Conservation (phyloP, 2,113 vertebrate species). For the Pachypanchax playfairii region DNA sequence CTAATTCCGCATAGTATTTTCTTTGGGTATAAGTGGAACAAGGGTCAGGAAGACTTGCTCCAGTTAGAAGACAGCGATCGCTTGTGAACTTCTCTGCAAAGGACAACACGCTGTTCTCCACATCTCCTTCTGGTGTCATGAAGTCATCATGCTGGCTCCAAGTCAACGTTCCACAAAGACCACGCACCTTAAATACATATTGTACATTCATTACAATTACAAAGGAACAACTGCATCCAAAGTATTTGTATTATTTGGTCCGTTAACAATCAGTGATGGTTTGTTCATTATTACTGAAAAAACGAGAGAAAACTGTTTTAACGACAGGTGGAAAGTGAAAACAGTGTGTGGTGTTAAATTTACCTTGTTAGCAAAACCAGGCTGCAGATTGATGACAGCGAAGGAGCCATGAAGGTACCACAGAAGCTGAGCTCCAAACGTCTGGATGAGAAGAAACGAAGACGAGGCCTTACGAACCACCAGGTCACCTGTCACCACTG, state of each 20-base stretch:
- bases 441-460: constrained; percentile 84
- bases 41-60: constrained; percentile 42
- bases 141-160: constrained; percentile 92
- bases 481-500: constrained; percentile 79
- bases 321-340: neutral
- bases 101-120: constrained; percentile 79
- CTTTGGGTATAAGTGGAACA: constrained; percentile 80
- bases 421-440: constrained; percentile 82
- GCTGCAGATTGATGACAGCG: constrained; percentile 84
- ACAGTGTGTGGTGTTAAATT: neutral
- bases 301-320: neutral
- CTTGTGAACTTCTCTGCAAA: constrained; percentile 83
- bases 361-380: constrained; percentile 85
- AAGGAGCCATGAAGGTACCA: constrained; percentile 84
- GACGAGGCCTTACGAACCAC: constrained; percentile 80
- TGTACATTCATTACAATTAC: neutral
- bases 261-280: neutral
- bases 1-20: constrained; percentile 72
- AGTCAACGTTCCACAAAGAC: constrained; percentile 90
- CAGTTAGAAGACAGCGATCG: constrained; percentile 65
- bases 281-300: neutral
- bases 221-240: neutral
- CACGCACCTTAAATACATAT: constrained; percentile 81
- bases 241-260: neutral
- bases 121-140: constrained; percentile 85